Evolutionary conservation across 2,888 invertebrate genomes (phyloP).

Genomic region (Microctonus aethiopoides): DNA sequence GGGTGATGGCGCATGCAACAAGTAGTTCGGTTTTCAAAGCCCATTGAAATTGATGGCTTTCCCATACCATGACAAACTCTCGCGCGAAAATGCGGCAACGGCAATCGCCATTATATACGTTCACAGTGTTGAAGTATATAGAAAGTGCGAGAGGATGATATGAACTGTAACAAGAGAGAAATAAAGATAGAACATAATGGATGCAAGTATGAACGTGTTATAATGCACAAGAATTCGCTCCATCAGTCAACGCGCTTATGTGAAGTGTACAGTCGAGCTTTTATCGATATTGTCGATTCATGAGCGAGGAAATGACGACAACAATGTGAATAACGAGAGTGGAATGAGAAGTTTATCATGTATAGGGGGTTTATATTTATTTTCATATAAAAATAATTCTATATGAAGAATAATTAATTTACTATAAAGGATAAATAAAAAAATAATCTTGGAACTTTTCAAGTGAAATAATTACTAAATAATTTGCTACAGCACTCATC

Average conservation of each 20-base stretch:
- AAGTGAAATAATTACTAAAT: neutral
- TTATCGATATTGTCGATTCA: constrained; percentile 62
- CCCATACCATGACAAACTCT: constrained; percentile 64
- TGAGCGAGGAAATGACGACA: constrained; percentile 27
- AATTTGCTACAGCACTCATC: neutral
- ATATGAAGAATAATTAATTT: too few relatives aligned
- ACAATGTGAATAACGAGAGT: neutral
- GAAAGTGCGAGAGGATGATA: neutral
- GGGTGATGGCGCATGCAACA: constrained; percentile 59
- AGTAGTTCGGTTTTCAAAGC: constrained; percentile 68
- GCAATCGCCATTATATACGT: constrained; percentile 31
- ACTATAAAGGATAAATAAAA: too few relatives aligned
- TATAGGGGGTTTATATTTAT: neutral
- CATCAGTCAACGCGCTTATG: too few relatives aligned
- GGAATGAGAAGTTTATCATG: constrained; percentile 13
- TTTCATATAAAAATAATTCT: too few relatives aligned
- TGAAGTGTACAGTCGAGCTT: constrained; percentile 64
- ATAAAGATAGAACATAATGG: too few relatives aligned
- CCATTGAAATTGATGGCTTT: constrained; percentile 69
- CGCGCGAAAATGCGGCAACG: constrained; percentile 38
- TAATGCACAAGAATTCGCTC: too few relatives aligned
- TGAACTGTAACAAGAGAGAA: constrained; percentile 15
- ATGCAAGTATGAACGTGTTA: too few relatives aligned
- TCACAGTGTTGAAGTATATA: constrained; percentile 19
- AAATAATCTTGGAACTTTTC: too few relatives aligned